phyloP scores from a whole-genome alignment of 30 jellyfish, hydroid and myxozoan species.

The Aurelia sp. region DNA sequence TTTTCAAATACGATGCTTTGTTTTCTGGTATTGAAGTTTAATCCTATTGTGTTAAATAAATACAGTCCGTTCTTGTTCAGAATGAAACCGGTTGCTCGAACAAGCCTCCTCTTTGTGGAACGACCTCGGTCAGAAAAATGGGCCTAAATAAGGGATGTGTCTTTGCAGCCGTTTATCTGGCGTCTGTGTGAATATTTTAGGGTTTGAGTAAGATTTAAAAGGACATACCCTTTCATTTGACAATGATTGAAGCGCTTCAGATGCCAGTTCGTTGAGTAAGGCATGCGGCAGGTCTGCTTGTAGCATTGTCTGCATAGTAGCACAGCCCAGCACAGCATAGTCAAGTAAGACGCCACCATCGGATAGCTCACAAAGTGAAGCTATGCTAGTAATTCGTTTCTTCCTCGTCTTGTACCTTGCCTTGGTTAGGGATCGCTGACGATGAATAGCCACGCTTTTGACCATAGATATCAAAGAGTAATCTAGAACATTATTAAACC shows the following conservation, averaged over 20 bases:
- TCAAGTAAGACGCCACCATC: background rate
- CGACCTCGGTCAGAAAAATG: conserved; percentile 20
- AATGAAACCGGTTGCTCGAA: background rate
- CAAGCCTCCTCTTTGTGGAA: conserved; percentile 49
- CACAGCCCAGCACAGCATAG: background rate
- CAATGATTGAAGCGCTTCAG: background rate
- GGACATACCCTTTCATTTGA: background rate
- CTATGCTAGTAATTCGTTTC: too few species aligned
- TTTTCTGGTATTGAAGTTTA: too few species aligned
- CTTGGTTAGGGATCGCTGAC: too few species aligned
- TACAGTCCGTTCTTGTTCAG: background rate
- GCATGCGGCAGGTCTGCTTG: background rate
- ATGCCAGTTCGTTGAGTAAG: background rate
- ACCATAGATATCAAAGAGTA: too few species aligned
- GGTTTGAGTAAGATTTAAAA: background rate
- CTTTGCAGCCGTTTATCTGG: conserved; percentile 11
- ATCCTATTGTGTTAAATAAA: too few species aligned
- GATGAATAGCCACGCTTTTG: conserved; percentile 2
- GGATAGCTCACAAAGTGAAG: background rate
- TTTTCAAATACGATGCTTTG: too few species aligned
- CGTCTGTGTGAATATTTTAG: conserved; percentile 9
- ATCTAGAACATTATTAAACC: too few species aligned
- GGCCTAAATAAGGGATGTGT: conserved; percentile 27
- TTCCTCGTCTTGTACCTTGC: too few species aligned
- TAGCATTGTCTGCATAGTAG: background rate